Percentiles rank a stretch among this genome's conserved stretches.
Conservation (phyloP, 2,888 invertebrate genomes). For the Ferrisia virgata region DNA sequence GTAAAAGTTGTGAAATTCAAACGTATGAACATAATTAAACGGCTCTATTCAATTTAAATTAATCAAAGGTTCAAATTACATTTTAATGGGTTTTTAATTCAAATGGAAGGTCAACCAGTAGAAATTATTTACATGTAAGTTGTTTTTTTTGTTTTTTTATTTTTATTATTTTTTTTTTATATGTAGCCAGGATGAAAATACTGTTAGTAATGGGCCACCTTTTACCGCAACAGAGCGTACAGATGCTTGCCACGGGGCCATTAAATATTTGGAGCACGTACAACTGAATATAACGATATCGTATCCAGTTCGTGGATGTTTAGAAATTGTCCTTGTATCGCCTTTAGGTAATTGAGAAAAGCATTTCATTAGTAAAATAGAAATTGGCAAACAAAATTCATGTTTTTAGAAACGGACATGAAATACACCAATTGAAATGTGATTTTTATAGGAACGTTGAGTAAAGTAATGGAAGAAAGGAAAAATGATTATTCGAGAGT, state of each 20-base stretch:
- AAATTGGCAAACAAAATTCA: neutral
- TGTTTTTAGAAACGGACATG: neutral
- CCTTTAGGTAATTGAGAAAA: constrained; percentile 63
- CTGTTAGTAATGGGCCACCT: constrained; percentile 53
- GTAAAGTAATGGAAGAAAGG: constrained; percentile 65
- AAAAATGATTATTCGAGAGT: constrained; percentile 65
- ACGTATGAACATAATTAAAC: neutral
- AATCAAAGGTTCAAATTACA: neutral
- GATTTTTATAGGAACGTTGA: constrained; percentile 59
- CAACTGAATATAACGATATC: constrained; percentile 69
- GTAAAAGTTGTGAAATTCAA: neutral
- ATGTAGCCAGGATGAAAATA: constrained; percentile 47
- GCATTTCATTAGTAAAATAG: neutral
- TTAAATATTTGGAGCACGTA: constrained; percentile 76
- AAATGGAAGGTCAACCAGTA: neutral
- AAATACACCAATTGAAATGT: neutral
- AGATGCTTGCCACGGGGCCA: constrained; percentile 50
- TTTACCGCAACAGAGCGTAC: constrained; percentile 49
- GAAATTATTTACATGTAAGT: neutral
- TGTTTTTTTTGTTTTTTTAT: too few relatives aligned
- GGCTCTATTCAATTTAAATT: neutral
- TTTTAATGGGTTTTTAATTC: constrained; percentile 21
- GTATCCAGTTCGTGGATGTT: constrained; percentile 70
- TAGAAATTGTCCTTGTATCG: constrained; percentile 71
- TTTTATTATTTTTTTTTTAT: neutral